Percentiles rank a stretch among this genome's conserved stretches.
These are phyloP conservation scores for Syrrhaptes paradoxus DNA, from an alignment of 2,113 vertebrate species.

Conservation along the genomic window DNA sequence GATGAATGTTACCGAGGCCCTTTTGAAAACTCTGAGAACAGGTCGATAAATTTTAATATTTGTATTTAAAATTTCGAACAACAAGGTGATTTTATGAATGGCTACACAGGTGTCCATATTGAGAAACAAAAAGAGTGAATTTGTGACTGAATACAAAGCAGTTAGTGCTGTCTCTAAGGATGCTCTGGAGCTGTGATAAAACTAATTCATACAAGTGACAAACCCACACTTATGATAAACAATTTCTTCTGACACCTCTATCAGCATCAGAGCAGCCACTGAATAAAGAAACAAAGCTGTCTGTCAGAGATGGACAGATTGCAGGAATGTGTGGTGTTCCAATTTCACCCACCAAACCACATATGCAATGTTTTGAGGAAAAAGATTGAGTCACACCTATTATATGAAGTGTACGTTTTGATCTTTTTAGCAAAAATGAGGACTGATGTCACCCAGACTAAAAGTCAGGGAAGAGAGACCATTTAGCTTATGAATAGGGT, in stretches of 20 bases:
- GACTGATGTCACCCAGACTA: background rate
- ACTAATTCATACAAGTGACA: conserved; percentile 25
- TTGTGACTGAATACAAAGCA: conserved; percentile 26
- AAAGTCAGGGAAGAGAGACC: background rate
- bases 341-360: conserved; percentile 17
- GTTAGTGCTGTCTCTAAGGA: background rate
- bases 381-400: background rate
- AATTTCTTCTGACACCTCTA: conserved; percentile 46
- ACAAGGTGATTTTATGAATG: conserved; percentile 27
- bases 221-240: background rate
- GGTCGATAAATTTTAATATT: background rate
- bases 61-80: conserved; percentile 15
- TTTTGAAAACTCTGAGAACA: conserved; percentile 15
- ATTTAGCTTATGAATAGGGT: background rate
- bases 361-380: background rate
- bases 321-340: background rate
- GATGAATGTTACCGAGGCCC: background rate
- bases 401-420: background rate
- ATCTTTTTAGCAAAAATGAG: background rate
- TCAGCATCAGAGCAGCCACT: conserved; percentile 20
- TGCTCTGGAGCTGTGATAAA: conserved; percentile 35
- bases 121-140: background rate
- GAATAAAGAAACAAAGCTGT: background rate
- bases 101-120: background rate
- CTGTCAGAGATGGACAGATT: conserved; percentile 35